Evolutionary conservation across 1,140 invertebrate species (phyloP), one percentile per base, ranked within the genome.

Genomic region (Ruditapes philippinarum): DNA sequence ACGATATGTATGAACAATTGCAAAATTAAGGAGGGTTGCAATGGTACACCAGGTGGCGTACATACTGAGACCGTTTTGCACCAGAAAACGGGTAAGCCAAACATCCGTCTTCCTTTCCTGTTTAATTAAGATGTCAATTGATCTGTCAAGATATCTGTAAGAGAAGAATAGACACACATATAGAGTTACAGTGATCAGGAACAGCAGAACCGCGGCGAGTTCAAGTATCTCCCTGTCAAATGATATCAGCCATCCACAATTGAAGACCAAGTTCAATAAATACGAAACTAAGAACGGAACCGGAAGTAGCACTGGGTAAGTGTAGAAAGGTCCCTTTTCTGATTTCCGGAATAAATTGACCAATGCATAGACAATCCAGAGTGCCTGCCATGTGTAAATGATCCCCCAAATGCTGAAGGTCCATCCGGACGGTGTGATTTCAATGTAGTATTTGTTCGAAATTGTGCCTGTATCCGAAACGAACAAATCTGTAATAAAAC

Each of bases 371-470:
- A 94, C 14, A 0, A 95, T 89, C 93, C 92, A 94, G 0, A 93
- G 68, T 19, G 91, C 90, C 76, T 95, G 92, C 94, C 94, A 95
- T 12, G 91, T 79, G 85, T 95, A 95, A 33, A 95, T 95, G 28
- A 94, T 89, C 14, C 93, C 94, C 94, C 94, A 95, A 36, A 95
- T 94, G 54, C 92, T 92, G 89, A 95, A 95, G 7, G 94, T 95
- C 91, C 92, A 93, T 22, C 94, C 94, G 12, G 94, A 92, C 0
- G 93, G 93, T 0, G 93, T 94, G 28, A 94, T 92, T 7, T 91
- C 88, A 17, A 90, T 17, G 33, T 91, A 81, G 51, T 92, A 95
- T 33, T 92, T 92, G 87, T 91, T 91, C 0, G 94, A 94, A 2
- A 94, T 87, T n/a, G 80, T 68, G 1, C 90, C 93, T 12, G 85